Evolutionary conservation across 2,797 vertebrate genomes (phyloP).

Genomic region (Melopsittacus undulatus): DNA sequence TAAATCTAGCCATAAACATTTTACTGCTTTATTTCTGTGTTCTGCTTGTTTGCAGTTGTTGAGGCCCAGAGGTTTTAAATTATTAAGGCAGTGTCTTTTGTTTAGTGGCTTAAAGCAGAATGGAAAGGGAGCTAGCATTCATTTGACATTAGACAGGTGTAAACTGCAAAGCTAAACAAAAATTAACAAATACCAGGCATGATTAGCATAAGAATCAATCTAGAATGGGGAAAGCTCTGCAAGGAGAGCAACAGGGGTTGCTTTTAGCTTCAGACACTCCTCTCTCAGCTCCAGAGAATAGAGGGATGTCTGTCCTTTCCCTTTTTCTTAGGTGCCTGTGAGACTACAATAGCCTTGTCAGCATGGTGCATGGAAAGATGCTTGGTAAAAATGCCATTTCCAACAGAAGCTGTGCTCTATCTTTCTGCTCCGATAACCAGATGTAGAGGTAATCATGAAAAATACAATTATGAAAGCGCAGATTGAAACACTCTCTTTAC

Average conservation of each 20-base stretch:
- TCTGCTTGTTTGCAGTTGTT: not conserved
- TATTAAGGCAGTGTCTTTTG: not conserved
- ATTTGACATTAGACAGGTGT: not conserved
- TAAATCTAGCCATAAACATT: not conserved
- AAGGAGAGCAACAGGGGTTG: not conserved
- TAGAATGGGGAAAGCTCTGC: not conserved
- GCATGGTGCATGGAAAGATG: not conserved
- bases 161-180: not conserved
- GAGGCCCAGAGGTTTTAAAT: not conserved
- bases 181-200: not conserved
- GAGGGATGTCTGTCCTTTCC: not conserved
- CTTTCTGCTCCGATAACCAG: not conserved
- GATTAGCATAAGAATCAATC: not conserved
- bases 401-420: not conserved
- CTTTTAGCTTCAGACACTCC: not conserved
- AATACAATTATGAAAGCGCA: not conserved
- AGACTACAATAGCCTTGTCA: not conserved
- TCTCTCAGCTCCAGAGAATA: rapidly evolving
- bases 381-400: not conserved
- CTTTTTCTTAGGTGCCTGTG: not conserved
- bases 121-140: not conserved
- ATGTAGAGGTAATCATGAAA: not conserved
- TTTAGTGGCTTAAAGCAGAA: not conserved
- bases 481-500: not conserved
- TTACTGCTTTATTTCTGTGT: not conserved